Conservation (phyloP, 2,797 vertebrate species). For the Nothura maculosa region DNA sequence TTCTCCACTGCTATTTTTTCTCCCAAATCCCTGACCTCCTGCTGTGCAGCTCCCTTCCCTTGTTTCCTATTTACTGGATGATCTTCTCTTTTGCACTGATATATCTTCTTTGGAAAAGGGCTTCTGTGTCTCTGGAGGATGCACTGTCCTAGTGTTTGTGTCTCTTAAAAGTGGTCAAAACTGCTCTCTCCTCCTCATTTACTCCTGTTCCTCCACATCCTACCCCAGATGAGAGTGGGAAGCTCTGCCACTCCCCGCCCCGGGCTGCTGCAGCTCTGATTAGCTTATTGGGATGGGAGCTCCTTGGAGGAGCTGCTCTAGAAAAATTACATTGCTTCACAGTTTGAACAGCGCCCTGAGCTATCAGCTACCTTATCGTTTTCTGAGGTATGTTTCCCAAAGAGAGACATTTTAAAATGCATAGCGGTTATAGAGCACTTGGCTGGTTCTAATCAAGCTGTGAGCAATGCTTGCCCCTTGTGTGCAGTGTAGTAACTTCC, state of each 20-base stretch:
- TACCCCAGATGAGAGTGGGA: accelerated
- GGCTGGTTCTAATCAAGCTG: conserved; percentile 24
- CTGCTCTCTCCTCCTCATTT: not conserved
- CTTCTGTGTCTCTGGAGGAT: not conserved
- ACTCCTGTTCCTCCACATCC: not conserved
- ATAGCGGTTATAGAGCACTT: conserved; percentile 35
- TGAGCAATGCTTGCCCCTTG: not conserved
- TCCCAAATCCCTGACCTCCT: not conserved
- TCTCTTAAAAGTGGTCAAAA: not conserved
- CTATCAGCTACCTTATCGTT: not conserved
- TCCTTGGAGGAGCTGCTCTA: accelerated
- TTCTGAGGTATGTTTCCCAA: conserved; percentile 30
- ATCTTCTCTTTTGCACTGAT: not conserved
- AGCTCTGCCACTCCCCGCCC: not conserved
- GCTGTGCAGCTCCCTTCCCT: not conserved
- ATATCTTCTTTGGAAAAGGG: not conserved
- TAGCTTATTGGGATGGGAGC: not conserved
- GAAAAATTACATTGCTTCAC: not conserved
- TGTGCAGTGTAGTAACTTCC: accelerated
- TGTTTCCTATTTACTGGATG: not conserved
- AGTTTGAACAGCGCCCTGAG: not conserved
- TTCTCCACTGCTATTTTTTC: not conserved
- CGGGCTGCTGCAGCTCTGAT: not conserved
- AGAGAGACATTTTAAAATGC: conserved; percentile 48
- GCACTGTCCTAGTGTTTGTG: not conserved